phyloP scores from a whole-genome alignment of 2,113 vertebrate species.

The Ophthalmolycus amberensis region DNA sequence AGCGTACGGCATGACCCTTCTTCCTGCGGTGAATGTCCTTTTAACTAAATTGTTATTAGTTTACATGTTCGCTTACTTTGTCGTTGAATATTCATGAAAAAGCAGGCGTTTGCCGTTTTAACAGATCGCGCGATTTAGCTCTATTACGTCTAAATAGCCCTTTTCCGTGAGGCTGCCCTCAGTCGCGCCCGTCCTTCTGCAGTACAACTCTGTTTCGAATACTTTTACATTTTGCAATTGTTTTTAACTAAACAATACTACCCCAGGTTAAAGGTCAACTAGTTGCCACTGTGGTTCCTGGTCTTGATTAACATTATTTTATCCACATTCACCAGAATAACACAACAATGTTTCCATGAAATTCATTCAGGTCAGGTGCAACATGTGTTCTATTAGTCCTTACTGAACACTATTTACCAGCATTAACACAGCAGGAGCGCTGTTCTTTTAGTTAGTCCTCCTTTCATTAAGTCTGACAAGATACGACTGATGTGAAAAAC shows the following conservation, averaged over 20 bases:
- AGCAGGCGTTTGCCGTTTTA: not conserved
- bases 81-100: not conserved
- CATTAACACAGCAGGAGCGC: not conserved
- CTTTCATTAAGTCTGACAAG: not conserved
- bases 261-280: not conserved
- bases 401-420: not conserved
- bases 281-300: not conserved
- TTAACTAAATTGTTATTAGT: conserved; percentile 11
- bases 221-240: not conserved
- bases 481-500: not conserved
- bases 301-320: not conserved
- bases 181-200: not conserved
- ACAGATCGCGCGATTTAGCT: not conserved
- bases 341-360: not conserved
- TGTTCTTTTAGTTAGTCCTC: not conserved
- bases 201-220: not conserved
- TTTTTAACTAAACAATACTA: not conserved
- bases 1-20: conserved; percentile 76
- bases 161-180: not conserved
- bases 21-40: conserved; percentile 43
- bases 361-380: not conserved
- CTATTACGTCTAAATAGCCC: not conserved
- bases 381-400: not conserved
- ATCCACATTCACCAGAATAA: not conserved
- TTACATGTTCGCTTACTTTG: conserved; percentile 2